Base-by-base conservation (phyloP, 2,888 invertebrate genomes). In the Melanargia galathea region DNA sequence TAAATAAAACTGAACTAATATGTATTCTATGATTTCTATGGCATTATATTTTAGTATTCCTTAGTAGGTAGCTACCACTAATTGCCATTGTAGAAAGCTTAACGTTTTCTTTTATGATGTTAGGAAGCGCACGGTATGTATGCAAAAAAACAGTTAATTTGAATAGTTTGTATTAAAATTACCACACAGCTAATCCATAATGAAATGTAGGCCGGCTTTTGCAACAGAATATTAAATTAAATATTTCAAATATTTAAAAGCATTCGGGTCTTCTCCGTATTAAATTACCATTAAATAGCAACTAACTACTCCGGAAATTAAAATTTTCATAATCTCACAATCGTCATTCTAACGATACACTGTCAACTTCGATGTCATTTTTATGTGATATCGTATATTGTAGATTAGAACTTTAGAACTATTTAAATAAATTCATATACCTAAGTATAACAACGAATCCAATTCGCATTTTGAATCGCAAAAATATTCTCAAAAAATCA, bases 201-300 rank as follows among this genome's bases (percentile, higher is more conserved):
- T 55, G 13, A 24, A 24, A 55, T 40, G 55, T 55, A 24, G 40
- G 55, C 26, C 40, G 55, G 16, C 40, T 55, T 55, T 16, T 24
- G 40, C 55, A 55, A 38, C 20, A 38, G 35, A 54, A 54, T 54
- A 24, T 40, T 24, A 43, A 40, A 26, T 16, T 16, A 11, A 38
- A 55, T 55, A 43, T 55, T 40, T 20, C 13, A 54, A 38, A 35
- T 49, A 26, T 26, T 33, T 35, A 20, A n/a, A n/a, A 35, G 20
- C 35, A 35, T 43, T 55, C 18, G 26, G 40, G 26, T 18, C 26
- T 43, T 43, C 43, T 55, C 55, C 26, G 55, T 43, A 55, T 55
- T 55, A 55, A 55, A 43, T 55, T 43, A 55, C 16, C 55, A 40
- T 54, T 40, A 40, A 40, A 55, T 55, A 10, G 35, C 22, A 2